phyloP scores from a whole-genome alignment of 2,888 invertebrate genomes.

The Drosophila basisetae region DNA sequence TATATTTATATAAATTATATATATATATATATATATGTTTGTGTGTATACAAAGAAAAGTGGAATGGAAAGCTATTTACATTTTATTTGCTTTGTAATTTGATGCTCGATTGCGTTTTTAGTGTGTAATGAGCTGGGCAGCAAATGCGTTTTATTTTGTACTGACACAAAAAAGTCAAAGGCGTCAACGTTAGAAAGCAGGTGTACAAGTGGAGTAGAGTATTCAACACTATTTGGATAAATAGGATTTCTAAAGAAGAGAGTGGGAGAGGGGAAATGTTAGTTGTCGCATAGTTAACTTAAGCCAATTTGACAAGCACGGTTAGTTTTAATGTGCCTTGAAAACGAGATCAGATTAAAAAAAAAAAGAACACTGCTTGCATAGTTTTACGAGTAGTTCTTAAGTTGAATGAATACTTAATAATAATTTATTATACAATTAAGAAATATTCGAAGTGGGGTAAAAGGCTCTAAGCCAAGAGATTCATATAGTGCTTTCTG shows the following conservation, averaged over 20 bases:
- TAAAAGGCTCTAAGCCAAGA: background rate
- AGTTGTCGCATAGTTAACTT: constrained; percentile 5
- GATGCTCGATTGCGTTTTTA: constrained; percentile 79
- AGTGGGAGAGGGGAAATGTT: background rate
- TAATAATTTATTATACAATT: background rate
- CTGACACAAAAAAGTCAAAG: constrained; percentile 19
- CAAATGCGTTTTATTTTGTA: constrained; percentile 65
- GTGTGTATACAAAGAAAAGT: constrained; percentile 36
- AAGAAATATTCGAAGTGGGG: background rate
- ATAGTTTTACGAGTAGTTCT: background rate
- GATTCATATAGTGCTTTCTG: background rate
- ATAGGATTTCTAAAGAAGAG: background rate
- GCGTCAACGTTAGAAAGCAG: constrained; percentile 15
- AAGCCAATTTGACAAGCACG: background rate
- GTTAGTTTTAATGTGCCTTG: constrained; percentile 16
- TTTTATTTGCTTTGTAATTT: constrained; percentile 80
- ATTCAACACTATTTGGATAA: background rate
- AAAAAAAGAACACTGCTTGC: background rate
- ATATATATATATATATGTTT: constrained; percentile 29
- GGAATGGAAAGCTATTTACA: constrained; percentile 71
- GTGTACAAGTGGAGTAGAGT: background rate
- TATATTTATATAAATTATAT: constrained; percentile 18
- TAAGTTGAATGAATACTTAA: too few species aligned
- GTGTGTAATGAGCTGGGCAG: constrained; percentile 72
- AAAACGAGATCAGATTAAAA: background rate